A percentile compares a stretch with the other conserved stretches of the same genome.
Conservation (phyloP, 1,140 invertebrate species). For the Tenebrio molitor region DNA sequence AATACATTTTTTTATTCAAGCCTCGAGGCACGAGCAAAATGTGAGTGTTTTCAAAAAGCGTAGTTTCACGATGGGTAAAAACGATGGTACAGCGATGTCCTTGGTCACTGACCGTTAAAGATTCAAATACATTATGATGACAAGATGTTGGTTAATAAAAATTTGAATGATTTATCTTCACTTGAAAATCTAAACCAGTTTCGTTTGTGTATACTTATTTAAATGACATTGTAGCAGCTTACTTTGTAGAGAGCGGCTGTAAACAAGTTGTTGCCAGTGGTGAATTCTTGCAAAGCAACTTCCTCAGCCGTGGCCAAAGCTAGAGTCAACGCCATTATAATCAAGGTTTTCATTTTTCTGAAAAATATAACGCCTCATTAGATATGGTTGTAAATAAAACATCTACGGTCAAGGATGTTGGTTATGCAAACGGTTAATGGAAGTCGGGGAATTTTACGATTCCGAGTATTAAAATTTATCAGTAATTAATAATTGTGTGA, state of each 20-base stretch:
- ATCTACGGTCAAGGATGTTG: not conserved
- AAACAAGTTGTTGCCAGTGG: slow-evolving; percentile 52
- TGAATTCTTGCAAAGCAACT: slow-evolving; percentile 50
- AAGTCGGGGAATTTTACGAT: not conserved
- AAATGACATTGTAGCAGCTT: slow-evolving; percentile 39
- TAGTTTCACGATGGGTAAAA: too few relatives aligned
- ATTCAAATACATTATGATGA: not conserved
- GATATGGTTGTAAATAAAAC: not conserved
- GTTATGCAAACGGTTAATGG: not conserved
- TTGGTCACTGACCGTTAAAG: slow-evolving; percentile 22
- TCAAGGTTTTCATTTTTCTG: slow-evolving; percentile 29
- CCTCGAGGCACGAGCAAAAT: too few relatives aligned
- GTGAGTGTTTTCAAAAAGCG: too few relatives aligned
- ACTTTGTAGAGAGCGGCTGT: slow-evolving; percentile 56
- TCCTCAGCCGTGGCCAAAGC: slow-evolving; percentile 34
- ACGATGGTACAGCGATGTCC: not conserved
- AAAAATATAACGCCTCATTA: slow-evolving; percentile 9
- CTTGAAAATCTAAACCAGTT: slow-evolving; percentile 17
- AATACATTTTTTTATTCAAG: too few relatives aligned
- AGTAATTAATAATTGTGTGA: too few relatives aligned
- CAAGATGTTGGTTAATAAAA: slow-evolving; percentile 17
- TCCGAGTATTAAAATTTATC: too few relatives aligned
- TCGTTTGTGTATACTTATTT: slow-evolving; percentile 1
- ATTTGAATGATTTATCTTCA: slow-evolving; percentile 22
- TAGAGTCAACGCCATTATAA: slow-evolving; percentile 26